Conservation (phyloP, 2,113 vertebrate genomes). For the Oxygymnocypris stewartii region DNA sequence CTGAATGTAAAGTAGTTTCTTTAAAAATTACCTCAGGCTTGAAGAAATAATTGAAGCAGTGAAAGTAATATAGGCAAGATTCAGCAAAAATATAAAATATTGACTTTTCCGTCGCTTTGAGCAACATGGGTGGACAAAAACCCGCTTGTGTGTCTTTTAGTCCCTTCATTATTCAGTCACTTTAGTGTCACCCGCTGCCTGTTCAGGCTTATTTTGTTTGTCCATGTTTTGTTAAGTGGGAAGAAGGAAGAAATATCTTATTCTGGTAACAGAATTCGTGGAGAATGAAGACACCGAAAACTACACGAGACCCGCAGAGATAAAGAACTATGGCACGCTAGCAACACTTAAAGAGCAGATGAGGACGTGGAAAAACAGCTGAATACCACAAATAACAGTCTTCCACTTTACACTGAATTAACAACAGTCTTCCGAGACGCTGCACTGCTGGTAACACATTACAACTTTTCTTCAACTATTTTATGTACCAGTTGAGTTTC, state of each 20-base stretch:
- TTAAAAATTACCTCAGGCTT: not conserved
- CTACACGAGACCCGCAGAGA: not conserved
- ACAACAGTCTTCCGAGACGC: not conserved
- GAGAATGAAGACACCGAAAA: not conserved
- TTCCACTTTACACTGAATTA: not conserved
- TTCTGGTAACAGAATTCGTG: not conserved
- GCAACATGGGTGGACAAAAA: constrained; percentile 32
- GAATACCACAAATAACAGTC: not conserved
- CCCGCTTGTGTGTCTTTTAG: constrained; percentile 19
- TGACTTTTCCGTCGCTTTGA: constrained; percentile 5
- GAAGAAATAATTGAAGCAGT: not conserved
- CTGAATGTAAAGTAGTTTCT: not conserved
- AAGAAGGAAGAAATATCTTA: not conserved
- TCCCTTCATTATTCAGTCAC: constrained; percentile 42
- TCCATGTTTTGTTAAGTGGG: not conserved
- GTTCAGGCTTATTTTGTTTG: constrained; percentile 10
- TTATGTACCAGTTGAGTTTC: too few species aligned
- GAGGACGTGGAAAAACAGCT: not conserved
- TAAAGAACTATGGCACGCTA: not conserved
- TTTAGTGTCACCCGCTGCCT: constrained; percentile 20
- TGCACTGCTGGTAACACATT: too few species aligned
- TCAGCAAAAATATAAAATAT: constrained; percentile 33
- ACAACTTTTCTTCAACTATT: not conserved
- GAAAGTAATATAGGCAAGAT: constrained; percentile 19
- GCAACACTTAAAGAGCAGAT: not conserved